These are phyloP conservation scores for Ascaphus truei DNA, from an alignment of 2,113 vertebrate species.

Conservation along the genomic window DNA sequence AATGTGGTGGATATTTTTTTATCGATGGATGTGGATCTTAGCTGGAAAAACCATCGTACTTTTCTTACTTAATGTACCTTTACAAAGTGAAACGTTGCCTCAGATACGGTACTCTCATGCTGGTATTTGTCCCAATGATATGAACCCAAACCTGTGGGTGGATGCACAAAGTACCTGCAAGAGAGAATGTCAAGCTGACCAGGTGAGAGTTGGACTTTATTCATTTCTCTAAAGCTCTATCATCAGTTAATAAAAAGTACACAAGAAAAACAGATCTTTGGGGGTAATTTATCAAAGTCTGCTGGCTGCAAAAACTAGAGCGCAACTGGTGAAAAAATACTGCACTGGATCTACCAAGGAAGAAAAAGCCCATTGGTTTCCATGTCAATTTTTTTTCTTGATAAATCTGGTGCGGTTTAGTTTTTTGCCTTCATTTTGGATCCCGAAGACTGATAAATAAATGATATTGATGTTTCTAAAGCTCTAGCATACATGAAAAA, in stretches of 20 bases:
- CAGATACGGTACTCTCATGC: conserved; percentile 78
- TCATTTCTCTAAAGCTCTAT: too few species aligned
- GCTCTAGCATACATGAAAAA: too few species aligned
- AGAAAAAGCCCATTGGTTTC: too few species aligned
- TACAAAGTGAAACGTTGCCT: conserved; percentile 63
- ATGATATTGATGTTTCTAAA: too few species aligned
- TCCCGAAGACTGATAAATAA: too few species aligned
- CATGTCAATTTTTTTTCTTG: too few species aligned
- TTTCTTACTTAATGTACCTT: conserved; percentile 55
- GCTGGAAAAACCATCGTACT: conserved; percentile 62
- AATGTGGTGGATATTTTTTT: conserved; percentile 72
- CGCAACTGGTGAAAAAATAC: too few species aligned
- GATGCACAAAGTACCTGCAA: conserved; percentile 97
- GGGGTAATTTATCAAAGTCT: too few species aligned
- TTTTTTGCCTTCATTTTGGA: too few species aligned
- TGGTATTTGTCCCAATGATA: conserved; percentile 95
- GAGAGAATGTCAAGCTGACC: conserved; percentile 84
- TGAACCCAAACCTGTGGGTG: conserved; percentile 98
- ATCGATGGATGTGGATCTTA: conserved; percentile 70
- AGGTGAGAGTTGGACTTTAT: conserved; percentile 82
- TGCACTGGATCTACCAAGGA: fast-evolving
- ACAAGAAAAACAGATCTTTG: too few species aligned
- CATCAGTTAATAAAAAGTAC: too few species aligned
- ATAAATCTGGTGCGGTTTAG: too few species aligned
- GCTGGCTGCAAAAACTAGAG: background rate